Evolutionary conservation across 2,888 invertebrate species (phyloP), one percentile per base, ranked within the genome.

Genomic region (Empis stercorea): DNA sequence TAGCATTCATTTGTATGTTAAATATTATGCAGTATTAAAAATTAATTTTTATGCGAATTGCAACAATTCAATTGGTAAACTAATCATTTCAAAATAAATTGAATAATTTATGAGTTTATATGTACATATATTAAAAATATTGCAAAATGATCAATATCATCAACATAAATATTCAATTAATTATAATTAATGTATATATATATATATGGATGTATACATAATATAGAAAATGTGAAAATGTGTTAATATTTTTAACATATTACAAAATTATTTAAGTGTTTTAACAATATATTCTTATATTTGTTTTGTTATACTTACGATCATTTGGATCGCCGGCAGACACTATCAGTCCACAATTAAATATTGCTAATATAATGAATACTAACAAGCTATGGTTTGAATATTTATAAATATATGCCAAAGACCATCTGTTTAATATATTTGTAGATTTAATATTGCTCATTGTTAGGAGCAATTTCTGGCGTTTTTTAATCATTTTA

Each of bases 401-500:
- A 7, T 7, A 27, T 42, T 27, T 36, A 14, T 20, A 20, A 17
- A 16, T 34, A 14, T 39, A 37, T 37, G 47, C 20, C 16, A 43
- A 34, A 39, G 34, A 39, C 42, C 40, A 36, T 42, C 44, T 38
- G 23, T 27, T 36, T 14, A 17, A 20, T 23, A 27, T 27, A 9
- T 17, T 10, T 16, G 11, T 39, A 17, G 16, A 13, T 32, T 15
- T 47, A 17, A 34, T 48, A 43, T 49, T 48, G 45, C 47, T 20
- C 34, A 27, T 17, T 15, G 14, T 30, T 32, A 45, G 45, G 48
- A 49, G 46, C 49, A 48, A 46, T 41, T 44, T 43, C 39, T 38
- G 40, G 48, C 41, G 48, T 9, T 45, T 50, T 38, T 44, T 42
- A 45, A 46, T 43, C 52, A 52, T 52, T 43, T 48, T 44, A 49